Percentiles rank a stretch among this genome's conserved stretches.
Conservation (phyloP, 2,797 vertebrate genomes). For the Hypotaenidia philippensis region DNA sequence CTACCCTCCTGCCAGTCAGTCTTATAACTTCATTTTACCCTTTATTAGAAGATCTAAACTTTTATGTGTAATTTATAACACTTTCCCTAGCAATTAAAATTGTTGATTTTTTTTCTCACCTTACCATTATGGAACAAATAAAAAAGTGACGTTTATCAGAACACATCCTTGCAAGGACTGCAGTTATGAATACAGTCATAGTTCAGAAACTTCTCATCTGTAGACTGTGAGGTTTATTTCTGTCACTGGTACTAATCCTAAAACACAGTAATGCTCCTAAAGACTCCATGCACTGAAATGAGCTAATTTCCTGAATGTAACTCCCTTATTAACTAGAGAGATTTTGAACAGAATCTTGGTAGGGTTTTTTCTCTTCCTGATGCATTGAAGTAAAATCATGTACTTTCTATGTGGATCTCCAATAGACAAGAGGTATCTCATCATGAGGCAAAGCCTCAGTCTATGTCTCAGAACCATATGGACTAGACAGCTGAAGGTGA, state of each 20-base stretch:
- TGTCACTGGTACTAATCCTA: not conserved
- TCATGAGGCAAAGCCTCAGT: not conserved
- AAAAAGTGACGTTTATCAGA: not conserved
- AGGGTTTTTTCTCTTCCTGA: not conserved
- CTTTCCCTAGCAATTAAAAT: conserved; percentile 26
- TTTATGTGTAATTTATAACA: not conserved
- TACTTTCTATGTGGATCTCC: not conserved
- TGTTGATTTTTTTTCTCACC: not conserved
- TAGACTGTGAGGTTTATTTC: not conserved
- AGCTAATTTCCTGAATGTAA: not conserved
- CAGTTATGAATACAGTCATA: not conserved
- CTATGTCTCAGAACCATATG: not conserved
- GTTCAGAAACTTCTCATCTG: not conserved
- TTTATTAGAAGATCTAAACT: conserved; percentile 16
- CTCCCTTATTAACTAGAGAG: not conserved
- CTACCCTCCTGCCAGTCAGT: not conserved
- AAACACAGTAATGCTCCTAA: not conserved
- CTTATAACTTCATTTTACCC: not conserved
- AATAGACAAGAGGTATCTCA: not conserved
- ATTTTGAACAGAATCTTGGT: not conserved
- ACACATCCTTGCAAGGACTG: not conserved
- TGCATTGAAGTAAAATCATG: not conserved
- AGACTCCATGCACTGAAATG: not conserved
- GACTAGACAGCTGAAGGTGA: not conserved
- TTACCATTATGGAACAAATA: not conserved